Percentiles rank a stretch among this genome's conserved stretches.
Evolutionary conservation across 2,888 invertebrate species (phyloP).

Genomic region (Dinocampus coccinellae): DNA sequence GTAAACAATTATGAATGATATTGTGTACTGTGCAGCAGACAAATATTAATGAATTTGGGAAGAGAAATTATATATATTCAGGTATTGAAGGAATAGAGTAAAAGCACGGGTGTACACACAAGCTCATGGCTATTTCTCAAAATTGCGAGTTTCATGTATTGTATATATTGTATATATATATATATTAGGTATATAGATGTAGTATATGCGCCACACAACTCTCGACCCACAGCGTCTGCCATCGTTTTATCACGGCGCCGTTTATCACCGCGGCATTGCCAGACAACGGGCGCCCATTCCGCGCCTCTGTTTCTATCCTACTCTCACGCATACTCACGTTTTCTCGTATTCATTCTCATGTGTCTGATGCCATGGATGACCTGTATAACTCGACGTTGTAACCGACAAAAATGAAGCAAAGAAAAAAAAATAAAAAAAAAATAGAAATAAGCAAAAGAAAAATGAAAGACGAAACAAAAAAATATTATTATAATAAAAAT

Average conservation of each 20-base stretch:
- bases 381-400: background rate
- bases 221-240: slow-evolving; percentile 45
- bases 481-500: too few species aligned
- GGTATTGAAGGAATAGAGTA: slow-evolving; percentile 31
- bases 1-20: background rate
- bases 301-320: slow-evolving; percentile 23
- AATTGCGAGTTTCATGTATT: slow-evolving; percentile 50
- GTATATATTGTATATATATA: too few species aligned
- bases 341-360: slow-evolving; percentile 1
- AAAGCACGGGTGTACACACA: background rate
- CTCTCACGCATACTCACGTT: slow-evolving; percentile 1
- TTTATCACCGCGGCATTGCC: slow-evolving; percentile 60
- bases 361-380: background rate
- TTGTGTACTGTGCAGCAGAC: background rate
- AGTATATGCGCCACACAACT: slow-evolving; percentile 18
- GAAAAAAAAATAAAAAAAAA: background rate
- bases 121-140: slow-evolving; percentile 51
- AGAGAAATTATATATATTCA: background rate
- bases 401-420: background rate
- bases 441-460: background rate
- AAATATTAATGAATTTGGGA: slow-evolving; percentile 1
- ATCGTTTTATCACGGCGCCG: slow-evolving; percentile 61
- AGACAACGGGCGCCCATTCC: slow-evolving; percentile 31
- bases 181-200: background rate
- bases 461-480: background rate